A percentile compares a stretch with the other conserved stretches of the same genome.
Evolutionary conservation across 2,797 vertebrate genomes (phyloP).

Genomic region (Gallirallus australis): DNA sequence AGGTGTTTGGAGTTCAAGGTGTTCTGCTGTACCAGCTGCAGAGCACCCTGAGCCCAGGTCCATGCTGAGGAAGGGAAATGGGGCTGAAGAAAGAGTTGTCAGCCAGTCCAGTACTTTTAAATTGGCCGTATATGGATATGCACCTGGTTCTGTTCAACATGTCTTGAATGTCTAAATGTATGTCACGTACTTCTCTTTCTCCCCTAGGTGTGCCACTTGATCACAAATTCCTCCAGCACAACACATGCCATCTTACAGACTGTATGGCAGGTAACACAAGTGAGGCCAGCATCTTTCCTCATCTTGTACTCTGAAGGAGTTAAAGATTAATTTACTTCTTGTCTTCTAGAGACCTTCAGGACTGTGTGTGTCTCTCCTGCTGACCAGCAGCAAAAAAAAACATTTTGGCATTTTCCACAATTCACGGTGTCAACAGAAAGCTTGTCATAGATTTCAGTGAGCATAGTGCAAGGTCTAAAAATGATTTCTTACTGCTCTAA

Average conservation of each 20-base stretch:
- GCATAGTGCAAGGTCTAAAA: neutral
- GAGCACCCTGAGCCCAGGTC: too few relatives aligned
- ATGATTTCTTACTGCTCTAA: neutral
- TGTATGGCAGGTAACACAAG: neutral
- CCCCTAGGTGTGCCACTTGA: neutral
- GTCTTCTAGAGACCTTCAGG: neutral
- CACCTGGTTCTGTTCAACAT: fast-evolving
- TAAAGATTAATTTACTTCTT: neutral
- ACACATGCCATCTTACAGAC: fast-evolving
- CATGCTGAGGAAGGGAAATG: neutral
- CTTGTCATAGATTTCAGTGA: neutral
- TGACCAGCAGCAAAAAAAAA: neutral
- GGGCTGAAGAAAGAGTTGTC: neutral
- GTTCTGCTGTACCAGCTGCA: neutral
- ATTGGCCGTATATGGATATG: neutral
- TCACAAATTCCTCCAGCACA: neutral
- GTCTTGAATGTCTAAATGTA: neutral
- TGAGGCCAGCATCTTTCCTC: neutral
- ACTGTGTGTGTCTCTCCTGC: neutral
- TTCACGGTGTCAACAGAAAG: neutral
- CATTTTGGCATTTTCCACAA: neutral
- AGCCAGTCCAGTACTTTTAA: neutral
- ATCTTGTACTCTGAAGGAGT: neutral
- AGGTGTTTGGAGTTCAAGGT: neutral
- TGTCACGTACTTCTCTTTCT: neutral